Percentiles rank a stretch among this genome's conserved stretches.
Evolutionary conservation across 2,888 invertebrate species (phyloP).

Genomic region (Erannis defoliaria): DNA sequence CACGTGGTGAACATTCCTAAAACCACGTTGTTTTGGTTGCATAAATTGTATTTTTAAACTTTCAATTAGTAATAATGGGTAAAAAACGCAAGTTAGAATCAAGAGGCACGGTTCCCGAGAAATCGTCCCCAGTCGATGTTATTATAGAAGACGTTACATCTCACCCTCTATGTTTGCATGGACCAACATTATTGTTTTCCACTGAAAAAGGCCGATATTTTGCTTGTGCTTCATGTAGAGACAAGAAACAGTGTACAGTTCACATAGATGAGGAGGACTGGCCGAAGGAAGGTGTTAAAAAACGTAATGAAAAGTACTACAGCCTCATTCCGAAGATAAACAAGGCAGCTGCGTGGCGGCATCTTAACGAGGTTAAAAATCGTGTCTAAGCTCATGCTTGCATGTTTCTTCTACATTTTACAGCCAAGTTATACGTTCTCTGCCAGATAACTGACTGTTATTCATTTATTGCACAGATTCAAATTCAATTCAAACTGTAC

Average conservation of each 20-base stretch:
- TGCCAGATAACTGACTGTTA: neutral
- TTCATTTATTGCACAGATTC: no score
- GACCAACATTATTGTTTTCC: conserved; percentile 91
- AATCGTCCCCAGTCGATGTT: conserved; percentile 78
- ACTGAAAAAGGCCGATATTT: conserved; percentile 88
- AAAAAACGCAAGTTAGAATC: conserved; percentile 70
- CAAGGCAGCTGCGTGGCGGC: conserved; percentile 82
- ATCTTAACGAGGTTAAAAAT: conserved; percentile 78
- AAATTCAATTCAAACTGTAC: neutral
- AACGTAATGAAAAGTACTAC: conserved; percentile 79
- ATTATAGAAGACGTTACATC: conserved; percentile 84
- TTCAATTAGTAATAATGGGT: conserved; percentile 59
- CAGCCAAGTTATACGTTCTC: neutral
- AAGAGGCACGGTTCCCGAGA: conserved; percentile 49
- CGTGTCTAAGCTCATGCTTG: neutral
- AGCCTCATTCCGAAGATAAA: conserved; percentile 79
- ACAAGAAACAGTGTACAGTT: conserved; percentile 91
- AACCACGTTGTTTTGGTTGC: neutral
- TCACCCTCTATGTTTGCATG: conserved; percentile 92
- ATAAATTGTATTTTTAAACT: neutral
- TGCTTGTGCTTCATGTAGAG: conserved; percentile 94
- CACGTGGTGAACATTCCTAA: no score
- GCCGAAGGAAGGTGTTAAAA: conserved; percentile 79
- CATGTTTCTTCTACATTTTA: neutral
- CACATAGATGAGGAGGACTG: conserved; percentile 87